Evolutionary conservation across 2,113 vertebrate species (phyloP).

Genomic region (Corythaeola cristata): DNA sequence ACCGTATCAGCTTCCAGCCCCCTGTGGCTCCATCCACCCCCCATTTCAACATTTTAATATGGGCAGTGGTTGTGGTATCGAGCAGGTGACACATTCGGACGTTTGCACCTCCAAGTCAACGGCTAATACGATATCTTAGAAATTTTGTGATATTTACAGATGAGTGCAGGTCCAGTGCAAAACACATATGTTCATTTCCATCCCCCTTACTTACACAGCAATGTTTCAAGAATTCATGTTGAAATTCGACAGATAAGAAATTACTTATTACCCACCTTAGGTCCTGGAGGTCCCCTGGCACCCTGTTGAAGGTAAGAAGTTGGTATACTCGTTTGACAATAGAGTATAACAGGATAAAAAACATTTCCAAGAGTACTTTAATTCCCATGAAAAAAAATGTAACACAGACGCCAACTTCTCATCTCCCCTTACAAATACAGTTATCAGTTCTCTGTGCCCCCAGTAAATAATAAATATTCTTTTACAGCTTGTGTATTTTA

Average conservation of each 20-base stretch:
- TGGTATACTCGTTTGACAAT: background rate
- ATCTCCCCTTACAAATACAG: background rate
- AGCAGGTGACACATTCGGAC: background rate
- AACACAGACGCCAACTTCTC: background rate
- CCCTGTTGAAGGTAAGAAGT: slow-evolving; percentile 74
- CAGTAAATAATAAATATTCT: background rate
- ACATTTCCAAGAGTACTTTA: background rate
- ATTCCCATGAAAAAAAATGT: background rate
- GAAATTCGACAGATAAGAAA: background rate
- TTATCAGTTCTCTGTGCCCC: background rate
- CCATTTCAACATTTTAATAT: background rate
- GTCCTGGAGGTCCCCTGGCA: slow-evolving; percentile 80
- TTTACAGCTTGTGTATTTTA: background rate
- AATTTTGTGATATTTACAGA: background rate
- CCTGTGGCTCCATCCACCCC: background rate
- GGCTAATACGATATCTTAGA: background rate
- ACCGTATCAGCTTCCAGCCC: background rate
- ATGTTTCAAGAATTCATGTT: background rate
- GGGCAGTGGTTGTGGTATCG: background rate
- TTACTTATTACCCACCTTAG: slow-evolving; percentile 75
- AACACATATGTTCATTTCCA: background rate
- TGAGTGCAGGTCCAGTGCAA: background rate
- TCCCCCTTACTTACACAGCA: background rate
- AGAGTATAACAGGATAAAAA: background rate
- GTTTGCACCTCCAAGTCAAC: background rate